These are phyloP conservation scores for Leucoraja ocellata DNA, from an alignment of 2,797 vertebrate species.

Conservation along the genomic window DNA sequence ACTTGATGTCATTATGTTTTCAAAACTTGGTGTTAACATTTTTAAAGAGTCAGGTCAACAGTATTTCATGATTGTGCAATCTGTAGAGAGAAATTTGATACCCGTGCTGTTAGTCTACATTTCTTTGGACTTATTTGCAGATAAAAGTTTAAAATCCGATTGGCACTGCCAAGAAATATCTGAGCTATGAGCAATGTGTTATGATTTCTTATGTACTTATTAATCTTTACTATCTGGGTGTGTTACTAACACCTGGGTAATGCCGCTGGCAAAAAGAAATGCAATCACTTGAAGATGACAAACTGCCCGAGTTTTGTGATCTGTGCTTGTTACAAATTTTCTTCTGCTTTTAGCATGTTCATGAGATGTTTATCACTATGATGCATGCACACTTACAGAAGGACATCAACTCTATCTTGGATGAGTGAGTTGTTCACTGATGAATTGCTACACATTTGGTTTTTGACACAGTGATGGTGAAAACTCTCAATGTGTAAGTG, in stretches of 20 bases:
- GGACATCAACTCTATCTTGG: not conserved
- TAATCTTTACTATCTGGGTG: conserved; percentile 47
- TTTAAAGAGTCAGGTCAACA: conserved; percentile 8
- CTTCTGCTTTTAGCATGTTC: conserved; percentile 50
- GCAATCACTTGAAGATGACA: conserved; percentile 48
- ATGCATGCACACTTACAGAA: not conserved
- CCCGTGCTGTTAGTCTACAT: not conserved
- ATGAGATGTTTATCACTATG: conserved; percentile 48
- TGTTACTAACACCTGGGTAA: conserved; percentile 51
- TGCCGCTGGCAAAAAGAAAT: conserved; percentile 48
- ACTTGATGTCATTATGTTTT: not conserved
- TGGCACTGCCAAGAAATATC: not conserved
- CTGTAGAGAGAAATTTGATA: conserved; percentile 19
- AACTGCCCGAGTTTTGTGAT: conserved; percentile 52
- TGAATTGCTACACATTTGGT: not conserved
- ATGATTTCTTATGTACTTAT: conserved; percentile 28
- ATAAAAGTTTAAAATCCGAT: conserved; percentile 11
- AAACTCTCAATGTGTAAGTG: not conserved
- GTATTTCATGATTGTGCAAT: not conserved
- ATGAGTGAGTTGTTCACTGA: conserved; percentile 19
- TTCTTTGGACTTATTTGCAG: not conserved
- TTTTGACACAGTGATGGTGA: not conserved
- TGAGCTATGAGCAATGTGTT: conserved; percentile 33
- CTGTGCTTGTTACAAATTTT: conserved; percentile 52
- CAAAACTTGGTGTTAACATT: conserved; percentile 27